These are phyloP conservation scores for Drosophila affinis DNA, from an alignment of 2,888 invertebrate species.

Conservation along the genomic window DNA sequence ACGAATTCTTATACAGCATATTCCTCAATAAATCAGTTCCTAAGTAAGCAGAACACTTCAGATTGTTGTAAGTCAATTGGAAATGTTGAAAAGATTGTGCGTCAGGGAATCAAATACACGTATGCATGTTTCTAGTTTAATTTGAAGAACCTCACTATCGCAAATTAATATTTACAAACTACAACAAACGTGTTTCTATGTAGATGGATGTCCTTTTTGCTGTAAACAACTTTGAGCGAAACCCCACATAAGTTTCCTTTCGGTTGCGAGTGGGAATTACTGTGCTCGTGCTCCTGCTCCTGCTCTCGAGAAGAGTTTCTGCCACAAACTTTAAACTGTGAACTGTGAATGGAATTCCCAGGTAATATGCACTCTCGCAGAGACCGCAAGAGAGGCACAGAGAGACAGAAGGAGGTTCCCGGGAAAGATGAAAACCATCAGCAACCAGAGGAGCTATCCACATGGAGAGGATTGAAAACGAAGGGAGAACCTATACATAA, in stretches of 20 bases:
- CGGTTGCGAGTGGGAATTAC: background rate
- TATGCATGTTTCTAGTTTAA: background rate
- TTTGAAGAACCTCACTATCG: background rate
- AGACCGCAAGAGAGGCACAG: no score
- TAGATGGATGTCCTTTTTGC: background rate
- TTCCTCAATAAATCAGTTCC: no score
- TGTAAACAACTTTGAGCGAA: background rate
- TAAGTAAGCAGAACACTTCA: no score
- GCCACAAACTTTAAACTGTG: no score
- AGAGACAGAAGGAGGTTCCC: no score
- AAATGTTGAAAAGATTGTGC: background rate
- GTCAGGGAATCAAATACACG: background rate
- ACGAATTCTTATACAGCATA: background rate
- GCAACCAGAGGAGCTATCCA: background rate
- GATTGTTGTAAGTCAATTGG: no score
- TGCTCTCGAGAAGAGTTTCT: no score
- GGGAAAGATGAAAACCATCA: no score
- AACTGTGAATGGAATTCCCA: background rate
- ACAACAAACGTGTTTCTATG: background rate
- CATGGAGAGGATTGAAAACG: background rate
- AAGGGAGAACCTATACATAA: no score
- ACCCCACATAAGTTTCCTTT: background rate
- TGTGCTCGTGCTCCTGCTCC: background rate
- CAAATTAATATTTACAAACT: background rate
- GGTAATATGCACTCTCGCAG: background rate